phyloP scores from a whole-genome alignment of 2,888 invertebrate genomes.

The Blastobasis lacticolella region DNA sequence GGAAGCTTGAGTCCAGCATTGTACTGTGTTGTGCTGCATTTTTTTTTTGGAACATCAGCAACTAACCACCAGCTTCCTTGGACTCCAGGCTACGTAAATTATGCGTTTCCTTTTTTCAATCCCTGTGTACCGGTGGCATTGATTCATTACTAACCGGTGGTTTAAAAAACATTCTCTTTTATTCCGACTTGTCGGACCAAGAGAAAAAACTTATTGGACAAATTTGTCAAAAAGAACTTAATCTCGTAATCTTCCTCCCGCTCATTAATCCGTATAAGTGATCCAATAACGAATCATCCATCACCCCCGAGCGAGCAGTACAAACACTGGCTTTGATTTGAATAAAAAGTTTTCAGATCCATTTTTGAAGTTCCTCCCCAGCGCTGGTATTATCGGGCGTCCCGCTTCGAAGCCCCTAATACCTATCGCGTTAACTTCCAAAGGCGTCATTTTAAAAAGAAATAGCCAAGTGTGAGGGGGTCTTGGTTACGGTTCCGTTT shows the following conservation, averaged over 20 bases:
- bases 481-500: too few relatives aligned
- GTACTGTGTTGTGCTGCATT: too few relatives aligned
- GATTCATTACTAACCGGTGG: too few relatives aligned
- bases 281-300: neutral
- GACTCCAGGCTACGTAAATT: too few relatives aligned
- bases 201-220: too few relatives aligned
- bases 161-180: too few relatives aligned
- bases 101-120: too few relatives aligned
- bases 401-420: neutral
- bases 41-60: too few relatives aligned
- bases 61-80: too few relatives aligned
- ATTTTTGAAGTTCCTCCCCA: neutral
- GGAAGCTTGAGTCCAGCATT: too few relatives aligned
- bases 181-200: too few relatives aligned
- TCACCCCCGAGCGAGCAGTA: neutral
- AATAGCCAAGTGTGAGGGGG: slow-evolving; percentile 21
- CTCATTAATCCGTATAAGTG: neutral
- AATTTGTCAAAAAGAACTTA: neutral
- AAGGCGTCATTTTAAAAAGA: slow-evolving; percentile 45
- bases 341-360: neutral
- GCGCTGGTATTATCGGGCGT: neutral
- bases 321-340: neutral
- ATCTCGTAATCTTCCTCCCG: neutral
- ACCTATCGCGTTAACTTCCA: slow-evolving; percentile 13
- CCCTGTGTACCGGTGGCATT: too few relatives aligned